Percentiles rank a stretch among this genome's conserved stretches.
Conservation (phyloP, 2,797 vertebrate species). For the Crenichthys baileyi region DNA sequence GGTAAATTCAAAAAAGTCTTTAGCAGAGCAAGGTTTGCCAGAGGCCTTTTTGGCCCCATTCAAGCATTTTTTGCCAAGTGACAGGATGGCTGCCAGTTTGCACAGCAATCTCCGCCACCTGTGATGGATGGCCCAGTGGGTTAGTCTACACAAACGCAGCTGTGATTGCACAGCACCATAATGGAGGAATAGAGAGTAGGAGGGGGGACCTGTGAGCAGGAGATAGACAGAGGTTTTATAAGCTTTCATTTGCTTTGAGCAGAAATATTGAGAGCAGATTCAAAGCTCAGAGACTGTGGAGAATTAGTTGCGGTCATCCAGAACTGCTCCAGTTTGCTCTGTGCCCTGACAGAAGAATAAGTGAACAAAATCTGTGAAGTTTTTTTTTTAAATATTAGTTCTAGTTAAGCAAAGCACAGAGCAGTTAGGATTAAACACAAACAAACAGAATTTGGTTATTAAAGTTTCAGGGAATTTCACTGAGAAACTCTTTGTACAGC, state of each 20-base stretch:
- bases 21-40: slow-evolving; percentile 74
- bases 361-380: slow-evolving; percentile 47
- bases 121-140: slow-evolving; percentile 82
- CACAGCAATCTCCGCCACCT: slow-evolving; percentile 79
- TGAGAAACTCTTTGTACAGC: not conserved
- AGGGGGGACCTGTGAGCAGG: slow-evolving; percentile 67
- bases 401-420: slow-evolving; percentile 22
- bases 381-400: not conserved
- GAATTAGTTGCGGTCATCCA: slow-evolving; percentile 61
- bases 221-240: slow-evolving; percentile 78
- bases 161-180: slow-evolving; percentile 69
- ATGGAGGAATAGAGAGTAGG: slow-evolving; percentile 57
- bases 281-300: slow-evolving; percentile 55
- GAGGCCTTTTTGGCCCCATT: slow-evolving; percentile 75
- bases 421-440: slow-evolving; percentile 30
- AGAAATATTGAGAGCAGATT: slow-evolving; percentile 64
- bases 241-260: slow-evolving; percentile 71
- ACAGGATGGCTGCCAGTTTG: slow-evolving; percentile 79
- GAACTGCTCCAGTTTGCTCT: slow-evolving; percentile 40
- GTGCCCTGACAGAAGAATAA: slow-evolving; percentile 48
- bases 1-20: slow-evolving; percentile 71
- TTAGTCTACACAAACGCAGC: slow-evolving; percentile 75
- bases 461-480: slow-evolving; percentile 16
- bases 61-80: slow-evolving; percentile 75
- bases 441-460: slow-evolving; percentile 31